These are phyloP conservation scores for Choloepus hoffmanni DNA, from an alignment of 2,113 vertebrate genomes.

Conservation along the genomic window DNA sequence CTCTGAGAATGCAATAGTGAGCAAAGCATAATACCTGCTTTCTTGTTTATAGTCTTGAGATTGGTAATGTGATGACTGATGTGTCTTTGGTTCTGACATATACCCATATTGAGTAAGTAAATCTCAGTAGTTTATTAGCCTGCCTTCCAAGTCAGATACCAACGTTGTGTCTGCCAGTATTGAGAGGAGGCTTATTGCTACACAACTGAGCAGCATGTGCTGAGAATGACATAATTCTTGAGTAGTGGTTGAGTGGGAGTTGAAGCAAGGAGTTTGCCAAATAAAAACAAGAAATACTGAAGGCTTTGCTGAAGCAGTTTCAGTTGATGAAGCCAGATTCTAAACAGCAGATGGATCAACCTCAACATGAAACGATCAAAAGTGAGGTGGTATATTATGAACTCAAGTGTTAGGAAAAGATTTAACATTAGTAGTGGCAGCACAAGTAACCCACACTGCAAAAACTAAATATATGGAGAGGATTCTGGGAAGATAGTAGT, in stretches of 20 bases:
- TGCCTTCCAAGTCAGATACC: not conserved
- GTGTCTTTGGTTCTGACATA: not conserved
- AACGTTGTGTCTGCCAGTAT: not conserved
- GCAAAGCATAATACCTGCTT: not conserved
- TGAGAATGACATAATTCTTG: not conserved
- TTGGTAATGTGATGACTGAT: not conserved
- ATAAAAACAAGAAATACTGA: not conserved
- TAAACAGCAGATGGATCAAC: not conserved
- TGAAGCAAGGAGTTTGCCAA: constrained; percentile 7
- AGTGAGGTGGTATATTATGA: not conserved
- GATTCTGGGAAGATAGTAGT: not conserved
- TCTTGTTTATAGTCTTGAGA: not conserved
- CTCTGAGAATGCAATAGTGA: not conserved
- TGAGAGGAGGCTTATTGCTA: not conserved
- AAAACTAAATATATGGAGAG: not conserved
- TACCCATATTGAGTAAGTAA: not conserved
- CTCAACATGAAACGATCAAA: not conserved
- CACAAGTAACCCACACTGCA: not conserved
- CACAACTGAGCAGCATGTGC: not conserved
- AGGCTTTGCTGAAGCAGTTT: constrained; percentile 15
- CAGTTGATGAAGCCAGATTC: not conserved
- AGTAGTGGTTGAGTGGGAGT: not conserved
- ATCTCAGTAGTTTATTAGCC: not conserved
- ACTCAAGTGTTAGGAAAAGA: not conserved
- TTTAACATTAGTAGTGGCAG: not conserved